Evolutionary conservation across 2,888 invertebrate genomes (phyloP).

Genomic region (Biston betularia): DNA sequence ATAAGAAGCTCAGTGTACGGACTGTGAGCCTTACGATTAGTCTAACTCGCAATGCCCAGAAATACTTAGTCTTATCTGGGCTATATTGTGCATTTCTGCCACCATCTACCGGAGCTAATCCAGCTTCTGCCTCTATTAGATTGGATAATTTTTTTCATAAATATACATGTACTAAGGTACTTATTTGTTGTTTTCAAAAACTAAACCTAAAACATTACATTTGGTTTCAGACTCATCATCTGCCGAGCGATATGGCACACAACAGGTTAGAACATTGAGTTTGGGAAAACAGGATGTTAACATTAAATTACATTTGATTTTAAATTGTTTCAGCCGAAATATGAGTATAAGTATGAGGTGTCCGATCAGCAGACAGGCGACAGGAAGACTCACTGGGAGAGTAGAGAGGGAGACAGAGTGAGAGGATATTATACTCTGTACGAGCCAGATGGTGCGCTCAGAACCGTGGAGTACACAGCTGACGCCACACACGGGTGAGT

Average conservation of each 20-base stretch:
- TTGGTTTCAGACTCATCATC: slow-evolving; percentile 49
- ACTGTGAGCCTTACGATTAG: no score
- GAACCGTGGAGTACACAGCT: slow-evolving; percentile 82
- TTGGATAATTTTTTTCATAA: no score
- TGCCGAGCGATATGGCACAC: slow-evolving; percentile 48
- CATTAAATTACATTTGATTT: neutral
- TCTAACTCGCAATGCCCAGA: no score
- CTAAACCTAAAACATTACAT: neutral
- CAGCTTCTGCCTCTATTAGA: no score
- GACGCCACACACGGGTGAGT: slow-evolving; percentile 77
- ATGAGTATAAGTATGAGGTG: slow-evolving; percentile 84
- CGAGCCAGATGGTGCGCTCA: slow-evolving; percentile 81
- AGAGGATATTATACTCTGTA: slow-evolving; percentile 79
- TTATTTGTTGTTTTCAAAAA: no score
- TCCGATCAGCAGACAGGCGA: slow-evolving; percentile 84
- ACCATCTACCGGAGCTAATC: no score
- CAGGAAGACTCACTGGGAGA: slow-evolving; percentile 82
- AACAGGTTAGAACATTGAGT: slow-evolving; percentile 42
- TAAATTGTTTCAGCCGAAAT: slow-evolving; percentile 68
- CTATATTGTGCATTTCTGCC: no score
- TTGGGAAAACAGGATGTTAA: neutral
- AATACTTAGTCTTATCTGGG: no score
- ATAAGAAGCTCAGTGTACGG: no score
- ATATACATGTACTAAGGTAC: no score
- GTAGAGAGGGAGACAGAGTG: slow-evolving; percentile 80